phyloP scores from a whole-genome alignment of 23 tunicate species.

The Trididemnum clinides region DNA sequence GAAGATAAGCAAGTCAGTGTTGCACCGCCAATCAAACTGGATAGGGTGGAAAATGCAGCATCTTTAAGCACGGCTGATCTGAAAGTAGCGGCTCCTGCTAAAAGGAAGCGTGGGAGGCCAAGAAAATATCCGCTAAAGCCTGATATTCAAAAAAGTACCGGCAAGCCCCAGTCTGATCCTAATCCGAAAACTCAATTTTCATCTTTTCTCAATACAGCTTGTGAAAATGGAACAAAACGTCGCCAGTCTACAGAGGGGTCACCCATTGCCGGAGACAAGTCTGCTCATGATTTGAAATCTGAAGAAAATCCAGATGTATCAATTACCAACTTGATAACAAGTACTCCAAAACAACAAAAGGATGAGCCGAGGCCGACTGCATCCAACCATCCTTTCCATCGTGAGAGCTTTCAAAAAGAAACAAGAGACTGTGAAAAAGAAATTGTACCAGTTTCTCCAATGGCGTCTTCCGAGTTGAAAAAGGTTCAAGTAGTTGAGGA shows the following conservation, averaged over 20 bases:
- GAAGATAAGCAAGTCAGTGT: too few species aligned
- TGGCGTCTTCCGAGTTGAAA: neutral
- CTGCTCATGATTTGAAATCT: neutral
- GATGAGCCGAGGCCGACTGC: neutral
- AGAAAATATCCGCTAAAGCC: slow-evolving; percentile 58
- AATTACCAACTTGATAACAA: neutral
- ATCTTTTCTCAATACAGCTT: too few species aligned
- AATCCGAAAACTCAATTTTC: too few species aligned
- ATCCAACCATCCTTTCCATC: neutral
- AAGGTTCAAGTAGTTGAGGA: neutral
- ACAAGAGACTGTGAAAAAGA: neutral
- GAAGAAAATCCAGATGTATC: neutral
- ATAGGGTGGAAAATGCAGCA: too few species aligned
- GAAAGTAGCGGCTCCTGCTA: neutral
- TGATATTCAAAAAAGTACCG: neutral
- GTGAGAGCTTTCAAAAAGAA: neutral
- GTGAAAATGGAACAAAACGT: too few species aligned
- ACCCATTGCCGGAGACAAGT: neutral
- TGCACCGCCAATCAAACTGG: too few species aligned
- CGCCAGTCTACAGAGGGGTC: neutral
- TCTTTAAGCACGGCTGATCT: too few species aligned
- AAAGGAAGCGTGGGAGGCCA: slow-evolving; percentile 69
- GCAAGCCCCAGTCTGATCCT: neutral
- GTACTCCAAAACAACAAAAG: neutral
- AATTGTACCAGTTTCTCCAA: neutral